Evolutionary conservation across 2,113 vertebrate species (phyloP).

Genomic region (Sphyrna mokarran): DNA sequence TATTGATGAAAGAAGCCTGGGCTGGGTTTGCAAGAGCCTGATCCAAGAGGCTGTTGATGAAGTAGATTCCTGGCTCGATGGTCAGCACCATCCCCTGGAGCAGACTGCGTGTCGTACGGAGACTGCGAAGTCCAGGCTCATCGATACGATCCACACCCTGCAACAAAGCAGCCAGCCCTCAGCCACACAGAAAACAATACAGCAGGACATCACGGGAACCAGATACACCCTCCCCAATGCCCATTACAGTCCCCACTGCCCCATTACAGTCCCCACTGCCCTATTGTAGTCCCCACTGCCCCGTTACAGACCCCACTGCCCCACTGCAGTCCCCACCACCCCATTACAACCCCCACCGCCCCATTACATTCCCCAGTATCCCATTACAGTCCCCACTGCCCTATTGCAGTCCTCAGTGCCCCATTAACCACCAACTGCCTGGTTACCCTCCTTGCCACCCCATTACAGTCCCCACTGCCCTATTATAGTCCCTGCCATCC

Average conservation of each 20-base stretch:
- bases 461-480: neutral
- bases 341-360: neutral
- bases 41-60: constrained; percentile 83
- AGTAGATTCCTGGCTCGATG: constrained; percentile 89
- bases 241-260: no score
- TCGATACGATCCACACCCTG: constrained; percentile 74
- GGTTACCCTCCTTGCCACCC: no score
- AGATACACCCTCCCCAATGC: no score
- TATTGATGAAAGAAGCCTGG: constrained; percentile 77
- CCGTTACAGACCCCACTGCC: neutral
- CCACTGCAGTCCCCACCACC: neutral
- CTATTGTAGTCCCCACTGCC: neutral
- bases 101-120: constrained; percentile 75
- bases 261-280: neutral
- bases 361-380: neutral
- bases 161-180: accelerated
- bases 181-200: neutral
- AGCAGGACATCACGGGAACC: neutral
- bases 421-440: no score
- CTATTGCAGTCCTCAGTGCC: neutral
- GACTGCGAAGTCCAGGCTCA: constrained; percentile 72
- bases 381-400: neutral
- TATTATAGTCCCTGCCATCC: neutral
- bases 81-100: constrained; percentile 87
- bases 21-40: constrained; percentile 66